These are phyloP conservation scores for Nycteola revayana DNA, from an alignment of 2,888 invertebrate genomes.

Conservation along the genomic window DNA sequence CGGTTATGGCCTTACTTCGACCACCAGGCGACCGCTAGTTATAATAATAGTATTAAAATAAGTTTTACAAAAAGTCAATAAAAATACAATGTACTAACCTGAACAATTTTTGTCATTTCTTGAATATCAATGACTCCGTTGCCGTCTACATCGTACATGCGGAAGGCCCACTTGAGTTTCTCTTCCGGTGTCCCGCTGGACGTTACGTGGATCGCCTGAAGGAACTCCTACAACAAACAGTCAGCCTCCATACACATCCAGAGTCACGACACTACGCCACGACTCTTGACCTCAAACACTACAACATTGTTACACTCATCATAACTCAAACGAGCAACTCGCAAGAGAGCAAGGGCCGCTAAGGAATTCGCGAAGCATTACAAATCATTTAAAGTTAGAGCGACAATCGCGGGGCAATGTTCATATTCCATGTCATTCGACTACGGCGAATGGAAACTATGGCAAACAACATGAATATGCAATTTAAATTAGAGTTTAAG, in stretches of 20 bases:
- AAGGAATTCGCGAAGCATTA: slow-evolving; percentile 22
- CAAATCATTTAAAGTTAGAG: no score
- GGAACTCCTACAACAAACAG: slow-evolving; percentile 91
- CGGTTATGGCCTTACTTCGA: no score
- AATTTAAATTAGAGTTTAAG: no score
- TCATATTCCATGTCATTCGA: no score
- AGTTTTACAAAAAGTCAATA: no score
- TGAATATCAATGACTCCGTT: slow-evolving; percentile 99
- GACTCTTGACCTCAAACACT: slow-evolving; percentile 16
- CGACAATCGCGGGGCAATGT: slow-evolving; percentile 15
- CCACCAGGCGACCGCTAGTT: no score
- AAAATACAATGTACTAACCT: slow-evolving; percentile 83
- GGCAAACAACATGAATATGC: no score
- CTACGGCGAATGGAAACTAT: no score
- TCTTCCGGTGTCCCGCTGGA: slow-evolving; percentile 98
- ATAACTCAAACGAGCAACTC: slow-evolving; percentile 11
- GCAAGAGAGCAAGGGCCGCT: no score
- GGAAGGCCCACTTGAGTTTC: slow-evolving; percentile 99
- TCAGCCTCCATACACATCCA: slow-evolving; percentile 31
- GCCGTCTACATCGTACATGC: slow-evolving; percentile 99
- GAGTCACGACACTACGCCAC: slow-evolving; percentile 25
- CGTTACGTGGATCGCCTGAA: slow-evolving; percentile 98
- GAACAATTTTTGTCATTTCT: slow-evolving; percentile 99
- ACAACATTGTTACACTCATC: slow-evolving; percentile 13
- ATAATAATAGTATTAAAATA: no score